Percentiles rank a stretch among this genome's conserved stretches.
Conservation (phyloP, 2,888 invertebrate genomes). For the Teleogryllus oceanicus region DNA sequence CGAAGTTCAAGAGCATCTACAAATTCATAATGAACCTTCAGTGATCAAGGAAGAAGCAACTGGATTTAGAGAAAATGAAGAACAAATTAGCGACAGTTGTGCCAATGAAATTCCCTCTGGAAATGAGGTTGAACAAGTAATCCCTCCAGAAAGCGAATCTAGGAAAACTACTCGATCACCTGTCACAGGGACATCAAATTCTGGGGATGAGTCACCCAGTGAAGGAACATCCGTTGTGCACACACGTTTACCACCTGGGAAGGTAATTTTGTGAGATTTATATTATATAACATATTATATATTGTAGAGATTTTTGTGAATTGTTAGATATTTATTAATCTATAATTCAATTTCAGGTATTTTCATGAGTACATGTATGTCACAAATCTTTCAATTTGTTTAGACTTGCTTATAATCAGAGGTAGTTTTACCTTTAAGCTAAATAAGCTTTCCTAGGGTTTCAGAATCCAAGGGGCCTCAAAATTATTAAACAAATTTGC, state of each 20-base stretch:
- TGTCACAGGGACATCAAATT: conserved; percentile 23
- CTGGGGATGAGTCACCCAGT: conserved; percentile 50
- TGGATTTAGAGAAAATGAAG: conserved; percentile 6
- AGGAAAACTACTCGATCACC: neutral
- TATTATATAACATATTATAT: no score
- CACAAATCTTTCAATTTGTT: neutral
- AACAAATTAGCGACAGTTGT: neutral
- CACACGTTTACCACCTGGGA: conserved; percentile 67
- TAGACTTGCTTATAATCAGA: neutral
- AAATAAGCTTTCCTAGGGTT: no score
- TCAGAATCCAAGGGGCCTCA: no score
- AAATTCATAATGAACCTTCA: neutral
- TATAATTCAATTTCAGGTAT: no score
- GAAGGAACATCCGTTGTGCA: conserved; percentile 60
- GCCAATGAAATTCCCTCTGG: neutral
- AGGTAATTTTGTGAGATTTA: conserved; percentile 51
- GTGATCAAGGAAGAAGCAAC: neutral
- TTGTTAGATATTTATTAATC: no score
- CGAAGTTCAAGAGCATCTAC: no score
- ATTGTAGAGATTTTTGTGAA: neutral
- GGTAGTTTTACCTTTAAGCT: neutral
- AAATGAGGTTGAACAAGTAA: neutral
- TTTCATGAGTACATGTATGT: neutral
- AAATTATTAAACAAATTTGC: no score
- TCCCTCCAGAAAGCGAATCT: conserved; percentile 24